Percentiles rank a stretch among this genome's conserved stretches.
phyloP scores from a whole-genome alignment of 2,888 invertebrate species.

The Agonopterix subpropinquella region DNA sequence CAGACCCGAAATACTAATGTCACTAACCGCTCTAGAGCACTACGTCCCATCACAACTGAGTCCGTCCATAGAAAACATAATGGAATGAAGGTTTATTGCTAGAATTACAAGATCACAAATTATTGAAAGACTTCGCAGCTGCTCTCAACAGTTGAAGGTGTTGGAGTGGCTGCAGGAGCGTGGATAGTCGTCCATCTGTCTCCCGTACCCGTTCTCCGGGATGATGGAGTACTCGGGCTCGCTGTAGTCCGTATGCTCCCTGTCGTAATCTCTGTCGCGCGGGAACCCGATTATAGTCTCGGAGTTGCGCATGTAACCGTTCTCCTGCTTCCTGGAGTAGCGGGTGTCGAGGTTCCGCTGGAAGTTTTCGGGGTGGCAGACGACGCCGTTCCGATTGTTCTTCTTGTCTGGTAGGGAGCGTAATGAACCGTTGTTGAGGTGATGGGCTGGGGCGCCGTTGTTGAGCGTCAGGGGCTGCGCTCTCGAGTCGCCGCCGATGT shows the following conservation, averaged over 20 bases:
- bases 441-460: constrained; percentile 68
- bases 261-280: constrained; percentile 34
- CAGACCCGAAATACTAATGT: constrained; percentile 49
- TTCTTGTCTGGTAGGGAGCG: constrained; percentile 68
- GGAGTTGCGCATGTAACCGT: constrained; percentile 65
- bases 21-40: constrained; percentile 66
- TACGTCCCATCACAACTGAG: constrained; percentile 53
- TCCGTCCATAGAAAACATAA: constrained; percentile 62
- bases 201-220: constrained; percentile 54
- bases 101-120: constrained; percentile 74
- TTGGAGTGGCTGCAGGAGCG: constrained; percentile 66
- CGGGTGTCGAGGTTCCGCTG: constrained; percentile 69
- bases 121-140: constrained; percentile 41
- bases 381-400: constrained; percentile 60
- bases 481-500: constrained; percentile 81
- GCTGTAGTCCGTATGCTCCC: constrained; percentile 51
- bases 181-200: constrained; percentile 48
- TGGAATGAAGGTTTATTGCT: constrained; percentile 77
- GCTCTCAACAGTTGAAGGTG: constrained; percentile 72
- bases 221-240: constrained; percentile 73
- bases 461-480: constrained; percentile 67
- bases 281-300: constrained; percentile 63
- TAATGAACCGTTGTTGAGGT: constrained; percentile 69
- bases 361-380: constrained; percentile 68
- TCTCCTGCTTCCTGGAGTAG: constrained; percentile 70